phyloP scores from a whole-genome alignment of 2,113 vertebrate genomes.

The Clupea harengus region DNA sequence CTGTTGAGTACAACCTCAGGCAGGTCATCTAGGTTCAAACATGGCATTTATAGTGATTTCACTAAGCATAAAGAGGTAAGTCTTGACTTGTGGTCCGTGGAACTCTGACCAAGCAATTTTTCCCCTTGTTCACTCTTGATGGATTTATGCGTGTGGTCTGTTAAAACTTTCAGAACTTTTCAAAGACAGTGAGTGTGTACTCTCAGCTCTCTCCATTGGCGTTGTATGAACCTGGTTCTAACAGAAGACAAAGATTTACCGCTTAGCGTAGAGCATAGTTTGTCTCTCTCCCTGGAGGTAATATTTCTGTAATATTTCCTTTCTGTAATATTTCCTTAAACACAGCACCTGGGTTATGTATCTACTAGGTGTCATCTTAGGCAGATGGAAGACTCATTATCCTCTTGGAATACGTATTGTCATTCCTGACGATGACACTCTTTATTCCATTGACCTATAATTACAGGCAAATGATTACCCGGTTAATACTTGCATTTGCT shows the following conservation, averaged over 20 bases:
- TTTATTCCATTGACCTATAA: too few species aligned
- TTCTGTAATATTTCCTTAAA: too few species aligned
- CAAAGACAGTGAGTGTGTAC: neutral
- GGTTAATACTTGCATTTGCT: too few species aligned
- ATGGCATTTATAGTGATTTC: neutral
- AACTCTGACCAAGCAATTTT: neutral
- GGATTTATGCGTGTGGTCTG: neutral
- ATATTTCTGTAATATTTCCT: too few species aligned
- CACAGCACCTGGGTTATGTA: too few species aligned
- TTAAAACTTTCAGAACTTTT: neutral
- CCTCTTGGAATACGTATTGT: neutral
- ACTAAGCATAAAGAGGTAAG: neutral
- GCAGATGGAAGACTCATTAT: too few species aligned
- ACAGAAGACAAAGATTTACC: neutral
- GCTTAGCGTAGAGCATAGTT: neutral
- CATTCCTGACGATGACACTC: neutral
- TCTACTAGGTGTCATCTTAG: too few species aligned
- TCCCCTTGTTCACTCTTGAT: neutral
- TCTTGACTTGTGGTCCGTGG: neutral
- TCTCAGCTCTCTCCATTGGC: neutral
- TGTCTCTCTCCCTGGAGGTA: neutral
- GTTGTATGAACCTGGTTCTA: neutral
- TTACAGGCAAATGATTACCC: too few species aligned
- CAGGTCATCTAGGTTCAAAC: neutral
- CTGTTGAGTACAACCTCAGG: neutral